Conservation (phyloP, 2,113 vertebrate species). For the Lutjanus erythropterus region DNA sequence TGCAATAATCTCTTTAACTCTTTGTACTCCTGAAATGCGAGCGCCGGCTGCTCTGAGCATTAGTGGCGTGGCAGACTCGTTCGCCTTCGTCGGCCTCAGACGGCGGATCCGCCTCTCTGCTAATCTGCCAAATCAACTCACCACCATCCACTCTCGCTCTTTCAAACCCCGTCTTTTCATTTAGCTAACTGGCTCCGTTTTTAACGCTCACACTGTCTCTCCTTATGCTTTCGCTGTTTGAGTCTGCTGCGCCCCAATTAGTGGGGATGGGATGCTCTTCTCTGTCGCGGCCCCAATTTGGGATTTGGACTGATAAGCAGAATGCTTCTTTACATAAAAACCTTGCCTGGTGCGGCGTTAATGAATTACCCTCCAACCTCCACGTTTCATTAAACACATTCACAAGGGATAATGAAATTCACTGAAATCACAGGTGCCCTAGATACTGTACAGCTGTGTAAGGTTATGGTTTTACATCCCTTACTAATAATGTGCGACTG, state of each 20-base stretch:
- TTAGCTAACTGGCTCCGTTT: slow-evolving; percentile 21
- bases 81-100: slow-evolving; percentile 4
- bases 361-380: slow-evolving; percentile 71
- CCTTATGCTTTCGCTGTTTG: neutral
- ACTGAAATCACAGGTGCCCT: slow-evolving; percentile 53
- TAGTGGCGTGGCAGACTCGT: neutral
- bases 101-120: slow-evolving; percentile 1
- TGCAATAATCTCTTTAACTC: slow-evolving; percentile 67
- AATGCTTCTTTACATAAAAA: slow-evolving; percentile 61
- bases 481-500: slow-evolving; percentile 6
- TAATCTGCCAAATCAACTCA: slow-evolving; percentile 27
- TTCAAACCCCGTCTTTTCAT: slow-evolving; percentile 19
- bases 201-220: neutral
- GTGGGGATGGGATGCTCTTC: slow-evolving; percentile 50
- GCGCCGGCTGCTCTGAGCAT: neutral
- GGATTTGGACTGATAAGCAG: slow-evolving; percentile 71
- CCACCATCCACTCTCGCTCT: neutral
- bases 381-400: slow-evolving; percentile 44
- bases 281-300: slow-evolving; percentile 64
- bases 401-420: slow-evolving; percentile 59
- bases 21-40: neutral
- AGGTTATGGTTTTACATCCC: slow-evolving; percentile 31
- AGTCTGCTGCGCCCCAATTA: slow-evolving; percentile 62
- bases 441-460: slow-evolving; percentile 24
- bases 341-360: slow-evolving; percentile 36